These are phyloP conservation scores for Papilio protenor DNA, from an alignment of 2,888 invertebrate species.

Conservation along the genomic window DNA sequence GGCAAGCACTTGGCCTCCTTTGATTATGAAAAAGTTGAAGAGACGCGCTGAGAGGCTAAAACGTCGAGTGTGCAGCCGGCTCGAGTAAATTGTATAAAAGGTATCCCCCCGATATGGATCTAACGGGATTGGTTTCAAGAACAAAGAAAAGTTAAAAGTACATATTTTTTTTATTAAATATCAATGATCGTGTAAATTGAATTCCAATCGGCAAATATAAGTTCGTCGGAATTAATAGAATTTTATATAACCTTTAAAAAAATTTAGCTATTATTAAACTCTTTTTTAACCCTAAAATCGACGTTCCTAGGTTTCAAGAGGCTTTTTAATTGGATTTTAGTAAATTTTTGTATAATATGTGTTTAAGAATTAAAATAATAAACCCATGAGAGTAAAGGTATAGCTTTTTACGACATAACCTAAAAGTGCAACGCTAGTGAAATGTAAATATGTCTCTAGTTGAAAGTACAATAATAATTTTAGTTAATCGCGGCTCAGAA, in stretches of 20 bases:
- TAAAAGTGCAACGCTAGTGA: neutral
- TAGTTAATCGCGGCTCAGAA: slow-evolving; percentile 19
- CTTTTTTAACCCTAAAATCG: no score
- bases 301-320: no score
- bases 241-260: neutral
- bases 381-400: neutral
- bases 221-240: neutral
- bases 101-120: neutral
- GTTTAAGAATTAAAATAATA: neutral
- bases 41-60: slow-evolving; percentile 67
- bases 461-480: slow-evolving; percentile 21
- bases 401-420: neutral
- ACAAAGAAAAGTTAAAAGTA: neutral
- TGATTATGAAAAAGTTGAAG: slow-evolving; percentile 76
- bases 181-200: neutral
- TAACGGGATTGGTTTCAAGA: slow-evolving; percentile 5
- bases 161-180: neutral
- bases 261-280: no score
- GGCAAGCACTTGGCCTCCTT: slow-evolving; percentile 68
- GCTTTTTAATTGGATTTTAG: no score
- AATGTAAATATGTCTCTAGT: slow-evolving; percentile 5
- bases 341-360: no score
- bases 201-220: neutral
- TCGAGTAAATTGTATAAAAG: slow-evolving; percentile 65
- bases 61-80: slow-evolving; percentile 63